Evolutionary conservation across 2,113 vertebrate genomes (phyloP).

Genomic region (Mesembrinibis cayennensis): DNA sequence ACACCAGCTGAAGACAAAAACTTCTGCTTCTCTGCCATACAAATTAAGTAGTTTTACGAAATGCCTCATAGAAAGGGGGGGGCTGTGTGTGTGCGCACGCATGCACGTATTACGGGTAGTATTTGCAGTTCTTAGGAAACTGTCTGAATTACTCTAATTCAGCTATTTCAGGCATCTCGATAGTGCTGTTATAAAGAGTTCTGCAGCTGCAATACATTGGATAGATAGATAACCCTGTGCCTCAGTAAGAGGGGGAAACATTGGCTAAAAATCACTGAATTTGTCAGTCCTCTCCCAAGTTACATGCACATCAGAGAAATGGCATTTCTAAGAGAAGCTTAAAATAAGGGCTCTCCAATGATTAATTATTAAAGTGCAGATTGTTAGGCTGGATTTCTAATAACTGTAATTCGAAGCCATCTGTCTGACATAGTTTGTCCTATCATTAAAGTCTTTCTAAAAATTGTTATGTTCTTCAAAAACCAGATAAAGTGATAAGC

Average conservation of each 20-base stretch:
- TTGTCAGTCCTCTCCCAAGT: not conserved
- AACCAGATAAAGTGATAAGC: not conserved
- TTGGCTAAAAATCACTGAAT: not conserved
- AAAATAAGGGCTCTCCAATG: not conserved
- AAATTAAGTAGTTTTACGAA: not conserved
- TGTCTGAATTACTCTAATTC: not conserved
- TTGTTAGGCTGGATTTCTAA: not conserved
- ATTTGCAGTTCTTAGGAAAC: not conserved
- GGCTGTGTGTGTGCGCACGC: no score
- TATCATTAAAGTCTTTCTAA: not conserved
- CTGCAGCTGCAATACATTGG: not conserved
- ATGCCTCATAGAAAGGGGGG: not conserved
- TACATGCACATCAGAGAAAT: not conserved
- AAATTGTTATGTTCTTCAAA: not conserved
- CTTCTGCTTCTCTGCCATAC: not conserved
- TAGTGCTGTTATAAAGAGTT: not conserved
- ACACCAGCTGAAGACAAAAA: not conserved
- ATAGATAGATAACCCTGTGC: not conserved
- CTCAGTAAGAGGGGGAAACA: not conserved
- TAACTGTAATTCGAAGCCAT: not conserved
- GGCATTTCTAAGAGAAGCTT: not conserved
- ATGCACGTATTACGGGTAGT: accelerated
- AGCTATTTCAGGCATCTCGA: not conserved
- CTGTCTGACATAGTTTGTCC: not conserved
- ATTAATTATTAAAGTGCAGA: not conserved